Evolutionary conservation across 2,888 invertebrate genomes (phyloP).

Genomic region (Halictus ligatus): DNA sequence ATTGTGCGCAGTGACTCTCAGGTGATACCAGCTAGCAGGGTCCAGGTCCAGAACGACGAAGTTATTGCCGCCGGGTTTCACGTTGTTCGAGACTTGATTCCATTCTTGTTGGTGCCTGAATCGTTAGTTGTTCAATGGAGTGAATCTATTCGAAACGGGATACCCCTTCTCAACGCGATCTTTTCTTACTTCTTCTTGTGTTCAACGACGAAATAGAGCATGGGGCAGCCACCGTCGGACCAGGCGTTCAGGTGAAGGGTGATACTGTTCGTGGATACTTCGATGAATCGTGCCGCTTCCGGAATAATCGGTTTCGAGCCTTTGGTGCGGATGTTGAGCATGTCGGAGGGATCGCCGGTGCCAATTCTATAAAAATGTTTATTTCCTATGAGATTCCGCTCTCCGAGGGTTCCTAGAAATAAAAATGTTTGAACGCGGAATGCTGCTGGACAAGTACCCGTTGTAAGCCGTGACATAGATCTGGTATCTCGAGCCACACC

Average conservation of each 20-base stretch:
- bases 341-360: conserved; percentile 95
- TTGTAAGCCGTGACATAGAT: conserved; percentile 97
- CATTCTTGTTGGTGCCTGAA: conserved; percentile 93
- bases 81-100: conserved; percentile 97
- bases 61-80: conserved; percentile 95
- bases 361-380: conserved; percentile 89
- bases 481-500: conserved; percentile 97
- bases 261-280: conserved; percentile 96
- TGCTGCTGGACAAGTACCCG: conserved; percentile 87
- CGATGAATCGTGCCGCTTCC: conserved; percentile 95
- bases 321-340: conserved; percentile 94
- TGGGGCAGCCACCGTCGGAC: conserved; percentile 97
- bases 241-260: conserved; percentile 96
- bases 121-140: neutral
- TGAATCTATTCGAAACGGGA: neutral
- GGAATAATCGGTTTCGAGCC: conserved; percentile 97
- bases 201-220: conserved; percentile 97
- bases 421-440: too few species aligned
- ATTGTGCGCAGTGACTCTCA: conserved; percentile 96
- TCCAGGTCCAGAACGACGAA: conserved; percentile 96
- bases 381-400: neutral
- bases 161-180: neutral
- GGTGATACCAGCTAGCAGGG: conserved; percentile 97
- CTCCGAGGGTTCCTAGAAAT: too few species aligned
- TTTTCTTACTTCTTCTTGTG: conserved; percentile 93